Evolutionary conservation across 2,113 vertebrate genomes (phyloP).

Genomic region (Scalopus aquaticus): DNA sequence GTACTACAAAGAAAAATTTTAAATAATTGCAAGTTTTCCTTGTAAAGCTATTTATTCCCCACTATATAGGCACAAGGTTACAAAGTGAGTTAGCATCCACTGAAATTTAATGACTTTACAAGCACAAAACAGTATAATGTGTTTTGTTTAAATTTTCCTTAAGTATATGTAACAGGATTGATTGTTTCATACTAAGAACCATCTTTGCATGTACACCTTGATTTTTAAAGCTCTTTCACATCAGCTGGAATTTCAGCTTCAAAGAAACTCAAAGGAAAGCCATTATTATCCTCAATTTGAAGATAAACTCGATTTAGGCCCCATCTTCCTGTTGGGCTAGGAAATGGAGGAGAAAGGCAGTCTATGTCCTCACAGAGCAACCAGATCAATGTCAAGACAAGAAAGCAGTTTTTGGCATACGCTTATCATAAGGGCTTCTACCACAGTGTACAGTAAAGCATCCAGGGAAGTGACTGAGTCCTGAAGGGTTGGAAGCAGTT

Average conservation of each 20-base stretch:
- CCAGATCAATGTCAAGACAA: background rate
- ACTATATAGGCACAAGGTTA: background rate
- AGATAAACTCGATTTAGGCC: background rate
- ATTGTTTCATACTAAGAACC: background rate
- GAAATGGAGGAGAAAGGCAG: background rate
- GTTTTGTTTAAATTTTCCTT: background rate
- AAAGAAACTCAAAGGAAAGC: background rate
- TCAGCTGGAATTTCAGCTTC: background rate
- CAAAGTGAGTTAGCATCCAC: background rate
- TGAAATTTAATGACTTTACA: background rate
- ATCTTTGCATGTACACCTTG: background rate
- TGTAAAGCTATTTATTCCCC: background rate
- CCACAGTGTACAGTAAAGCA: background rate
- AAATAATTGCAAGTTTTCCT: background rate
- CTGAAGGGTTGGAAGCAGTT: no score
- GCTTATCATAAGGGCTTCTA: background rate
- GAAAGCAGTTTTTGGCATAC: background rate
- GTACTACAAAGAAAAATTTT: background rate
- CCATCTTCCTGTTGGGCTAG: background rate
- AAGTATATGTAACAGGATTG: background rate
- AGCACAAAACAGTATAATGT: conserved; percentile 9
- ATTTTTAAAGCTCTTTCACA: background rate
- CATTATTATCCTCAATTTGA: background rate
- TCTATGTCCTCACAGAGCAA: background rate
- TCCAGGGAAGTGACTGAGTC: no score